These are phyloP conservation scores for Anhinga rufa DNA, from an alignment of 2,113 vertebrate genomes.

Conservation along the genomic window DNA sequence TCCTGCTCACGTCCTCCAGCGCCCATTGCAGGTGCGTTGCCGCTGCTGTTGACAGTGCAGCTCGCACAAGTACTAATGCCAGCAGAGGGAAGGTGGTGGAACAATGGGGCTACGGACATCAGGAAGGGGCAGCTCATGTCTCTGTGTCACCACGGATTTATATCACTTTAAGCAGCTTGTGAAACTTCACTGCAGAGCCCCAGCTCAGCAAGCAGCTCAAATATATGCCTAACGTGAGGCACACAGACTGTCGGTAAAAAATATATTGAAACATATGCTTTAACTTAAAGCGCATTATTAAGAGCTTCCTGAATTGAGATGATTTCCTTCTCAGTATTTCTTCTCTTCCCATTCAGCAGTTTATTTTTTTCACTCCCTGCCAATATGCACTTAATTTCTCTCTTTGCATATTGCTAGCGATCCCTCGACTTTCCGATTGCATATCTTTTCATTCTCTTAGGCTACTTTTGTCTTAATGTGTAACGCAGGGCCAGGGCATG, in stretches of 20 bases:
- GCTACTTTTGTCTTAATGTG: neutral
- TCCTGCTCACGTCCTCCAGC: neutral
- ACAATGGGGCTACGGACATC: neutral
- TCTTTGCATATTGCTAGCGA: neutral
- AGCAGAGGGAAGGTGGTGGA: neutral
- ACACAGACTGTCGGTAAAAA: neutral
- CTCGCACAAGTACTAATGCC: neutral
- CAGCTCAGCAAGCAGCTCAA: neutral
- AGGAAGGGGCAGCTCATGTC: neutral
- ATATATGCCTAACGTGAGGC: neutral
- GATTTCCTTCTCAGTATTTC: neutral
- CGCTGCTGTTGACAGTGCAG: neutral
- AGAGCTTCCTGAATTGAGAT: conserved; percentile 24
- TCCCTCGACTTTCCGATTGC: neutral
- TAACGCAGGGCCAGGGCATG: neutral
- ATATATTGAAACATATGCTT: conserved; percentile 13
- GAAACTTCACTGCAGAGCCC: neutral
- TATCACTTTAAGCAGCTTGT: neutral
- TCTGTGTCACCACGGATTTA: neutral
- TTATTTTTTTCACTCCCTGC: conserved; percentile 26
- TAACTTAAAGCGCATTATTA: conserved; percentile 30
- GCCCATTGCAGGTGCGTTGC: neutral
- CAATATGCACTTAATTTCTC: neutral
- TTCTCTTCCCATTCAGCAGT: neutral
- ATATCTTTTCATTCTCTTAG: neutral